These are phyloP conservation scores for Nomada hirtipes DNA, from an alignment of 2,888 invertebrate genomes.

Conservation along the genomic window DNA sequence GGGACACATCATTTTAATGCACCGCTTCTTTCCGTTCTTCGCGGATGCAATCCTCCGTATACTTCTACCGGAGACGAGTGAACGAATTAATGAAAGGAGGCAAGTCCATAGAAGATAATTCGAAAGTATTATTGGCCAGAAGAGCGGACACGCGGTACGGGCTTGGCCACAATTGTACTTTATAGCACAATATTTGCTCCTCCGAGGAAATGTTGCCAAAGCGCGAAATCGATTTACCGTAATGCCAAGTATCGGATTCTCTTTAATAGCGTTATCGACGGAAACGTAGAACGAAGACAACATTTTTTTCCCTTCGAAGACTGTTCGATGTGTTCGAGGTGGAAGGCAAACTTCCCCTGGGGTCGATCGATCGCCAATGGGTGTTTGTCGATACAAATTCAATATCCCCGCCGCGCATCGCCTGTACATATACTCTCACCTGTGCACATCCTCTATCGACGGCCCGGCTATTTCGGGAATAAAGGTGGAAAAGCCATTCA, in stretches of 20 bases:
- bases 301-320: constrained; percentile 15
- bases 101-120: too few relatives aligned
- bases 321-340: neutral
- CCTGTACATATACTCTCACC: constrained; percentile 22
- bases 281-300: constrained; percentile 24
- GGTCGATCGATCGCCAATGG: constrained; percentile 55
- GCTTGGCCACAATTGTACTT: neutral
- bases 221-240: constrained; percentile 22
- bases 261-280: constrained; percentile 35
- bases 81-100: neutral
- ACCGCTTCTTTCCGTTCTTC: neutral
- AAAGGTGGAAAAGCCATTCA: constrained; percentile 38
- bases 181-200: too few relatives aligned
- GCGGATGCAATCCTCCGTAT: too few relatives aligned
- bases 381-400: constrained; percentile 69
- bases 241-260: constrained; percentile 21
- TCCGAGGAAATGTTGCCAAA: neutral
- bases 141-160: neutral
- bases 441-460: constrained; percentile 30
- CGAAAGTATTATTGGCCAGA: too few relatives aligned
- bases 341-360: constrained; percentile 34
- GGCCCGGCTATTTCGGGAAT: constrained; percentile 53
- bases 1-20: neutral
- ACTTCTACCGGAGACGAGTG: neutral
- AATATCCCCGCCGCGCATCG: constrained; percentile 42